These are phyloP conservation scores for Nephila pilipes DNA, from an alignment of 1,140 invertebrate genomes.

Conservation along the genomic window DNA sequence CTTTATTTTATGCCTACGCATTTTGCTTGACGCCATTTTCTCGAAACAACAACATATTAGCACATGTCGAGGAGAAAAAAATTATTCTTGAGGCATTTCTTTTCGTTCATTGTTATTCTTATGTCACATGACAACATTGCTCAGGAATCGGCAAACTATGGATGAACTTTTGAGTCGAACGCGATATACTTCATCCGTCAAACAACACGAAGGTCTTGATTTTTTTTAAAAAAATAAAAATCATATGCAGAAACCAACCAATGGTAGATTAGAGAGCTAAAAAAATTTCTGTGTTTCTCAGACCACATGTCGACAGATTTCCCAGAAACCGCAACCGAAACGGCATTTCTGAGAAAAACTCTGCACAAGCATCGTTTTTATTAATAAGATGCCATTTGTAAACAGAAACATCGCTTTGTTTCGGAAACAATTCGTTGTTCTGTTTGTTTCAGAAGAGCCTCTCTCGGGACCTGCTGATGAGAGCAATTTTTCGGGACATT, in stretches of 20 bases:
- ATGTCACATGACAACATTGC: no score
- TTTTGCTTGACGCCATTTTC: no score
- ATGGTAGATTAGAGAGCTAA: background rate
- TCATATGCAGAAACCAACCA: background rate
- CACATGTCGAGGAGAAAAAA: no score
- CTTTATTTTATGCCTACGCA: no score
- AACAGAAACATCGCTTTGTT: background rate
- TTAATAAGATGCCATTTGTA: background rate
- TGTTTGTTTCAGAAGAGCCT: background rate
- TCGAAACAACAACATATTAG: no score
- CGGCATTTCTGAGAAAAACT: background rate
- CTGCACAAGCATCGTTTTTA: background rate
- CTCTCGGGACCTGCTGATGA: background rate
- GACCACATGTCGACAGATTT: background rate
- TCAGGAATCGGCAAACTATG: no score
- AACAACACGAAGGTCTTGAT: no score
- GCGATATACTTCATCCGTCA: no score
- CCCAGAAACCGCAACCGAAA: background rate
- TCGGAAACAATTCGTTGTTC: background rate
- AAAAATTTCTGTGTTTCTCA: background rate
- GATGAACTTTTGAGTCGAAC: no score
- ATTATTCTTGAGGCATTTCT: no score
- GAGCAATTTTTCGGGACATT: background rate
- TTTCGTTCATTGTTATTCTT: no score
- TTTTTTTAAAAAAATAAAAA: no score